phyloP scores from a whole-genome alignment of 2,113 vertebrate genomes.

The Malurus alboscapulatus region DNA sequence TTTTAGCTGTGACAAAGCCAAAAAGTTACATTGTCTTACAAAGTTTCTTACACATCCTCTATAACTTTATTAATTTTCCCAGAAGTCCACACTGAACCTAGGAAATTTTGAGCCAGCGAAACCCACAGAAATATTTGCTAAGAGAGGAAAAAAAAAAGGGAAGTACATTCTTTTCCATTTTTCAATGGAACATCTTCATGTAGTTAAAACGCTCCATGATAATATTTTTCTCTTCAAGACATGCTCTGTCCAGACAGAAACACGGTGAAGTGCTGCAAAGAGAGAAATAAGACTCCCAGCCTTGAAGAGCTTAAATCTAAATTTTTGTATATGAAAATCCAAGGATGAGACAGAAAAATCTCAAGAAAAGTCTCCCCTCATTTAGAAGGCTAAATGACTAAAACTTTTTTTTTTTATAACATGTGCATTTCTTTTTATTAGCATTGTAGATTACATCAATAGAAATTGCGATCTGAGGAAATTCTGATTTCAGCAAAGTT shows the following conservation, averaged over 20 bases:
- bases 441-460: neutral
- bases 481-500: neutral
- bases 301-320: neutral
- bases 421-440: neutral
- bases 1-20: neutral
- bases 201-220: neutral
- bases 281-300: neutral
- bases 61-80: neutral
- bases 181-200: neutral
- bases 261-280: neutral
- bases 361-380: neutral
- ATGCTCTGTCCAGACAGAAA: neutral
- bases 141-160: too few relatives aligned
- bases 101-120: neutral
- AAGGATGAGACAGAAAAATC: neutral
- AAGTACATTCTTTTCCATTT: accelerated
- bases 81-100: neutral
- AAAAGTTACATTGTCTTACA: neutral
- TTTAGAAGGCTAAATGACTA: neutral
- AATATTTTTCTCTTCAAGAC: neutral
- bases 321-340: neutral
- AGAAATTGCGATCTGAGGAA: neutral
- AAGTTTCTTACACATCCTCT: neutral
- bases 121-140: neutral
- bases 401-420: neutral